Evolutionary conservation across 2,113 vertebrate species (phyloP).

Genomic region (Psettodes erumei): DNA sequence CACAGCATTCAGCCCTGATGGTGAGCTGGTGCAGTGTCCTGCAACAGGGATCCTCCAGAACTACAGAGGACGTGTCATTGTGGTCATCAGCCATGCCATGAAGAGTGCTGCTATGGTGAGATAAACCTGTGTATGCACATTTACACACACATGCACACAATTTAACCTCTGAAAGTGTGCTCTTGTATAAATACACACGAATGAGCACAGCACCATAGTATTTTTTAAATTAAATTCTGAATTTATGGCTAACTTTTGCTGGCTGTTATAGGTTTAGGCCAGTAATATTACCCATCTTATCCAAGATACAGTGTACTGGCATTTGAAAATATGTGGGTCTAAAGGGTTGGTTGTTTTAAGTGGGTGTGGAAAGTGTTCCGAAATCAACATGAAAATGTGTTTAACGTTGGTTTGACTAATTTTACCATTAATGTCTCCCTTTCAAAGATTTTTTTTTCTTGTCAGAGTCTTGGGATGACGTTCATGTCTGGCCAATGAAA

Average conservation of each 20-base stretch:
- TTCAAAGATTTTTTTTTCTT: background rate
- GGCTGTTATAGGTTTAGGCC: no score
- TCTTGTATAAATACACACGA: background rate
- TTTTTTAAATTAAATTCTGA: background rate
- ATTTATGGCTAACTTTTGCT: background rate
- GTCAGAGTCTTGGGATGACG: background rate
- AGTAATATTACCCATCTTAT: no score
- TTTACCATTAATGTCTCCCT: no score
- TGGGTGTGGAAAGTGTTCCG: no score
- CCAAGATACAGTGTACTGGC: no score
- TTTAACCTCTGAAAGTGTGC: background rate
- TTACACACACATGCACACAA: background rate
- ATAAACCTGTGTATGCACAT: background rate
- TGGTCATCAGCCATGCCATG: slow-evolving; percentile 89
- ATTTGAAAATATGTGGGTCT: background rate
- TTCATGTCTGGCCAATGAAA: background rate
- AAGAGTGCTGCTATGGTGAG: slow-evolving; percentile 89
- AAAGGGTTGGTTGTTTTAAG: no score
- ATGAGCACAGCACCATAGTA: background rate
- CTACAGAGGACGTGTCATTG: slow-evolving; percentile 93
- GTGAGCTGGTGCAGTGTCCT: slow-evolving; percentile 89
- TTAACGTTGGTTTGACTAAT: no score
- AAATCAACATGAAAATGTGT: no score
- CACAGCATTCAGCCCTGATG: slow-evolving; percentile 86
- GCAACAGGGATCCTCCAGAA: slow-evolving; percentile 85